A percentile compares a stretch with the other conserved stretches of the same genome.
phyloP scores from a whole-genome alignment of 1,140 invertebrate species.

The Mycetomoellerius zeteki region DNA sequence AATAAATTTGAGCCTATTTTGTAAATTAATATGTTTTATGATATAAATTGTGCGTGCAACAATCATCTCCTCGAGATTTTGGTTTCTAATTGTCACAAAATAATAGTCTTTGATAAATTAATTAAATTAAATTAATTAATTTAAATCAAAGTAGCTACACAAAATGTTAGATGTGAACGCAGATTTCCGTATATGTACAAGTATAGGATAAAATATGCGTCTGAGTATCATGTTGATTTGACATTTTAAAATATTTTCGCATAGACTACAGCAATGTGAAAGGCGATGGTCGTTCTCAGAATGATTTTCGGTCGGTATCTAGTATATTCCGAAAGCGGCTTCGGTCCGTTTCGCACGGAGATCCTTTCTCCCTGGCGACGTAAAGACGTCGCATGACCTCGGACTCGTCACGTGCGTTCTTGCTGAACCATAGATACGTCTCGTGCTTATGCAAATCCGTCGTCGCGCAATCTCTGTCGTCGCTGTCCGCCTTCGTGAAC shows the following conservation, averaged over 20 bases:
- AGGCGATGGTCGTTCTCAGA: not conserved
- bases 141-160: not conserved
- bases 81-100: not conserved
- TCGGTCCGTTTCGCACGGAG: not conserved
- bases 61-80: not conserved
- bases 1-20: not conserved
- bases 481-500: not conserved
- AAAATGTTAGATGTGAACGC: not conserved
- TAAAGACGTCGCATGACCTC: constrained; percentile 58
- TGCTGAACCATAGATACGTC: constrained; percentile 14
- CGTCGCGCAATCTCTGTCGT: not conserved
- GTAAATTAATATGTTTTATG: not conserved
- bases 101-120: not conserved
- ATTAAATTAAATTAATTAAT: not conserved
- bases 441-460: constrained; percentile 36
- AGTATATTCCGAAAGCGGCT: constrained; percentile 22
- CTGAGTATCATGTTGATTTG: not conserved
- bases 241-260: not conserved
- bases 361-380: constrained; percentile 64
- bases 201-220: not conserved
- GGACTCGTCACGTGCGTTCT: constrained; percentile 58
- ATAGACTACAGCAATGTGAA: too few relatives aligned
- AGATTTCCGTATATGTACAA: not conserved
- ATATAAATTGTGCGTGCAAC: not conserved
- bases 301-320: constrained; percentile 1